Percentiles rank a stretch among this genome's conserved stretches.
phyloP scores from a whole-genome alignment of 2,797 vertebrate genomes.

The Buceros bicornis region DNA sequence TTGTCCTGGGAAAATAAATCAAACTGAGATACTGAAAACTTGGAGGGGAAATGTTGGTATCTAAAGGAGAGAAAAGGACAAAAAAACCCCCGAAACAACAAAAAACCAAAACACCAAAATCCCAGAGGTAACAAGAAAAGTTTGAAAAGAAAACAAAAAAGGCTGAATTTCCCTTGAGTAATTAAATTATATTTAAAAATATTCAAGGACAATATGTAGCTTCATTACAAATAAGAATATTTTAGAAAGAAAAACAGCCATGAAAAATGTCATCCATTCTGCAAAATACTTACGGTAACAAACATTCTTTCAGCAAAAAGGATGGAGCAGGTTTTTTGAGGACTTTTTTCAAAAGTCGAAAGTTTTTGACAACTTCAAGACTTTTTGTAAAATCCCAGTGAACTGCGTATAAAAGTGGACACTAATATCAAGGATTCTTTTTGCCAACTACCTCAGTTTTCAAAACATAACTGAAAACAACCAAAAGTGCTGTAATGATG shows the following conservation, averaged over 20 bases:
- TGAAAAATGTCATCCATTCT: not conserved
- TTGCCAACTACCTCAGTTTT: not conserved
- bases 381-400: not conserved
- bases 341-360: not conserved
- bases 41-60: not conserved
- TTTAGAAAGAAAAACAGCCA: not conserved
- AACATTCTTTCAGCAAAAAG: not conserved
- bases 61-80: not conserved
- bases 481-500: not conserved
- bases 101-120: not conserved
- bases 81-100: not conserved
- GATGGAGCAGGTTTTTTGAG: not conserved
- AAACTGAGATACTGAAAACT: not conserved
- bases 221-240: not conserved
- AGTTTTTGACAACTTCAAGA: not conserved
- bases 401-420: not conserved
- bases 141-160: not conserved
- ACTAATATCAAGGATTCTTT: not conserved
- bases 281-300: not conserved
- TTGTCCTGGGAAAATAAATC: not conserved
- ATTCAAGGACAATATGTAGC: not conserved
- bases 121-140: not conserved
- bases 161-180: not conserved
- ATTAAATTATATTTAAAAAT: not conserved
- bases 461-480: not conserved